A percentile compares a stretch with the other conserved stretches of the same genome.
Evolutionary conservation across 2,113 vertebrate genomes (phyloP).

Genomic region (Burhinus oedicnemus): DNA sequence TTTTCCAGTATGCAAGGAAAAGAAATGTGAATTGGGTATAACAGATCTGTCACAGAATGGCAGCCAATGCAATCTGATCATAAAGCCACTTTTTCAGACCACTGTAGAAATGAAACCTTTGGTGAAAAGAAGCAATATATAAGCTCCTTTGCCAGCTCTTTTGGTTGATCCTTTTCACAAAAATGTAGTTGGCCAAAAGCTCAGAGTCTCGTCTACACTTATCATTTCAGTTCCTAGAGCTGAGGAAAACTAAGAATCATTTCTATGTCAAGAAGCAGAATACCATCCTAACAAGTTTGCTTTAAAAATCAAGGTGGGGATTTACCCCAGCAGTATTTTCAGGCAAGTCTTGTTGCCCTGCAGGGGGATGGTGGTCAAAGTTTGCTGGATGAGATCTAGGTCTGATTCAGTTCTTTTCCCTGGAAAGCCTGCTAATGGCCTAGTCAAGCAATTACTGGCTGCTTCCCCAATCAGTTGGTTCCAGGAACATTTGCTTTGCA

Average conservation of each 20-base stretch:
- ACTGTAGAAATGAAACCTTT: neutral
- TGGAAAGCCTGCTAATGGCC: rapidly evolving
- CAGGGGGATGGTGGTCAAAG: neutral
- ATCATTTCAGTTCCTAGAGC: neutral
- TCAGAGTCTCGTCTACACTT: neutral
- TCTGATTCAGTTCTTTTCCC: neutral
- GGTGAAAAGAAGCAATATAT: neutral
- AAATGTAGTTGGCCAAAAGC: neutral
- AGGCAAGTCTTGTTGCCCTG: neutral
- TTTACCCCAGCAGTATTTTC: neutral
- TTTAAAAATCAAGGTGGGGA: neutral
- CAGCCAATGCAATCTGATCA: neutral
- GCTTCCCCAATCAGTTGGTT: neutral
- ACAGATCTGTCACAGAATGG: neutral
- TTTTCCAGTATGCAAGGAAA: neutral
- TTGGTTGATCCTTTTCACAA: neutral
- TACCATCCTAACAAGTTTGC: neutral
- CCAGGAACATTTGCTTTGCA: neutral
- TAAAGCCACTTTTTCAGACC: neutral
- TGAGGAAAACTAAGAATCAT: neutral
- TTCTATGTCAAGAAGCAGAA: neutral
- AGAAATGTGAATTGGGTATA: neutral
- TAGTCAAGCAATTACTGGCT: neutral
- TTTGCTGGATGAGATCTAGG: neutral
- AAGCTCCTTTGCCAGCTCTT: neutral